Base-by-base conservation (phyloP, 2,797 vertebrate species). In the Tauraco hartlaubi region DNA sequence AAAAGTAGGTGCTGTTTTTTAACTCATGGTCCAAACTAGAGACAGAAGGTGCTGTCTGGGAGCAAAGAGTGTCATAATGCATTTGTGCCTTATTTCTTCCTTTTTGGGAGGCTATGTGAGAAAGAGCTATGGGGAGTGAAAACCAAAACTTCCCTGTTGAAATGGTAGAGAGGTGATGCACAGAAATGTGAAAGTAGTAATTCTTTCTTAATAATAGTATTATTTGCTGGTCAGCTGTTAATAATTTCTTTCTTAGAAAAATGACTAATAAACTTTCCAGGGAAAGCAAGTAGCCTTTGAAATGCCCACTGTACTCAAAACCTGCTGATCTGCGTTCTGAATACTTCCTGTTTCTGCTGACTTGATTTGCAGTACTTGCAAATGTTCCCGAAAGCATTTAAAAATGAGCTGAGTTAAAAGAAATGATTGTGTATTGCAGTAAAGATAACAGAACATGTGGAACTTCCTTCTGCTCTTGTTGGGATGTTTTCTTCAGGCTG, bases 261-360 rank as follows among this genome's bases (percentile, higher is more conserved):
- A 66, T 54, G 19, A 61, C 29, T 56, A 48, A 29, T 54, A 67
- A 12, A 33, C 4, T 84, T 92, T 55, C 61, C 55, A 88, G 83
- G 74, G 74, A 85, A 86, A 79, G 37, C 55, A 76, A 85, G 37
- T 82, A 90, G 92, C 73, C 51, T 80, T 90, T 96, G 73, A 88
- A 90, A 84, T 82, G 63, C 25, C 48, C 59, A 63, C 80, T 87
- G 63, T 74, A 88, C 73, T 82, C 37, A 85, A 94, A 97, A 96
- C 31, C 49, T 96, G 96, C 96, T 96, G 96, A 97, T 11, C 2
- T 51, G 25, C 75, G 61, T 88, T 93, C 69, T 76, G 66, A 66
- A 90, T 90, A 56, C 95, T 96, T 95, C 91, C 95, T 95, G 88
- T 96, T 96, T 95, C 93, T 95, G 91, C 80, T 94, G 88, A 84